Percentiles rank a stretch among this genome's conserved stretches.
Conservation (phyloP, 2,113 vertebrate species). For the Plectropomus leopardus region DNA sequence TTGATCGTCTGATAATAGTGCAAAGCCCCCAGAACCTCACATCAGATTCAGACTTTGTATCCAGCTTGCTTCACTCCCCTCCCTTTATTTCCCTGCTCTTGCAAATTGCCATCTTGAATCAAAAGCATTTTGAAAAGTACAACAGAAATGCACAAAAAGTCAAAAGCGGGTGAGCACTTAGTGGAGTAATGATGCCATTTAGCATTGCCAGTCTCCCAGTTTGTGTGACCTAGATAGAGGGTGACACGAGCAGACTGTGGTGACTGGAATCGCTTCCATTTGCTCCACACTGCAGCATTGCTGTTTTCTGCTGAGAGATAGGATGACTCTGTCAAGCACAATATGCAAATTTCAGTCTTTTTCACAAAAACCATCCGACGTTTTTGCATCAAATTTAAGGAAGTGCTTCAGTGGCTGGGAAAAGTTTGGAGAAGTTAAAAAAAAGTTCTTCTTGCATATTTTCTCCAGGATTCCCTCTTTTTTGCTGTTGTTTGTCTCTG, state of each 20-base stretch:
- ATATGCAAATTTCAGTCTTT: slow-evolving; percentile 67
- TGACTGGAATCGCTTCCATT: slow-evolving; percentile 68
- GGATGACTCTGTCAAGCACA: slow-evolving; percentile 57
- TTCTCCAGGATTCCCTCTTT: slow-evolving; percentile 9
- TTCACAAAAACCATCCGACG: slow-evolving; percentile 47
- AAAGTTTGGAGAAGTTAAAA: slow-evolving; percentile 30
- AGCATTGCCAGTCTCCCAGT: slow-evolving; percentile 56
- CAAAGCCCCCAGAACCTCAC: slow-evolving; percentile 28
- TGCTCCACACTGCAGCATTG: slow-evolving; percentile 55
- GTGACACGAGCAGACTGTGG: slow-evolving; percentile 65
- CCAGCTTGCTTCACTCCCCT: neutral
- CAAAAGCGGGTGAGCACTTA: slow-evolving; percentile 46
- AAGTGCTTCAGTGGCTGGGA: slow-evolving; percentile 10
- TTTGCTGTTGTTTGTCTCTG: neutral
- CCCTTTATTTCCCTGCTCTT: neutral
- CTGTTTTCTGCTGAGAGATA: slow-evolving; percentile 61
- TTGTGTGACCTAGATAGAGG: slow-evolving; percentile 74
- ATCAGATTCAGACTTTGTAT: slow-evolving; percentile 46
- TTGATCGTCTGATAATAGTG: slow-evolving; percentile 68
- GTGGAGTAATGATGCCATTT: slow-evolving; percentile 68
- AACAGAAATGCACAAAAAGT: slow-evolving; percentile 41
- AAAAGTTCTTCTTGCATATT: slow-evolving; percentile 2
- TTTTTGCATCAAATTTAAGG: slow-evolving; percentile 48
- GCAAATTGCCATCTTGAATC: slow-evolving; percentile 24
- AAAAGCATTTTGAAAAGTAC: slow-evolving; percentile 41